Base-by-base conservation (phyloP, 2,113 vertebrate genomes). In the Apodemus speciosus region DNA sequence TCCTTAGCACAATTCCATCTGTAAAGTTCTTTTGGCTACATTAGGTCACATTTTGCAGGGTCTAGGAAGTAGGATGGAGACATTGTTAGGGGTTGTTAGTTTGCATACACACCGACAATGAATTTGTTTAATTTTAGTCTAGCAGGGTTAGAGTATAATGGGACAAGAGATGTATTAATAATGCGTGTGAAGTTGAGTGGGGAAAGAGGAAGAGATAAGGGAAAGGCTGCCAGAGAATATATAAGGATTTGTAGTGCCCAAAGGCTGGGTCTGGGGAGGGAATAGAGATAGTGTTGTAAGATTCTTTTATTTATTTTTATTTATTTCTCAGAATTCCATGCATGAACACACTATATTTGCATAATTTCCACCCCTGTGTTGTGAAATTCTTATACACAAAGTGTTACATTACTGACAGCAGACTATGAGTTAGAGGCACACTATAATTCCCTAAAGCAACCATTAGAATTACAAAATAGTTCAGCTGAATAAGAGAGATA, bases 391-490 rank as follows among this genome's bases (percentile, higher is more conserved):
- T 93, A 64, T 40, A 81, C 15, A 51, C 49, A 72, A 89, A 84
- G 49, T 89, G 18, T n/a, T 43, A n/a, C 60, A 53, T 90, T 91
- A 88, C 51, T 93, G 64, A 95, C 80, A 46, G 80, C 64, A 85
- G 71, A 87, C 9, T 76, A 72, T 92, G 71, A 92, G 60, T 93
- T 96, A 90, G 60, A 68, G 40, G 60, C 71, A 13, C 66, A 79
- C 21, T 88, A 56, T 71, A 83, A 93, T 40, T 73, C 23, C 21
- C 25, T 89, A 87, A 96, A 91, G 58, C 53, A 92, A 92, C 86
- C n/a, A 89, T 71, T 81, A 88, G 81, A 91, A 83, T 93, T 77
- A 92, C 14, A 89, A 72, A 94, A 58, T 11, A 90, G 32, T 76
- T 76, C 73, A 92, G 38, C 64, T 71, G 49, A 77, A 79, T 46